These are phyloP conservation scores for Odocoileus hemionus DNA, from an alignment of 2,113 vertebrate species.

Conservation along the genomic window DNA sequence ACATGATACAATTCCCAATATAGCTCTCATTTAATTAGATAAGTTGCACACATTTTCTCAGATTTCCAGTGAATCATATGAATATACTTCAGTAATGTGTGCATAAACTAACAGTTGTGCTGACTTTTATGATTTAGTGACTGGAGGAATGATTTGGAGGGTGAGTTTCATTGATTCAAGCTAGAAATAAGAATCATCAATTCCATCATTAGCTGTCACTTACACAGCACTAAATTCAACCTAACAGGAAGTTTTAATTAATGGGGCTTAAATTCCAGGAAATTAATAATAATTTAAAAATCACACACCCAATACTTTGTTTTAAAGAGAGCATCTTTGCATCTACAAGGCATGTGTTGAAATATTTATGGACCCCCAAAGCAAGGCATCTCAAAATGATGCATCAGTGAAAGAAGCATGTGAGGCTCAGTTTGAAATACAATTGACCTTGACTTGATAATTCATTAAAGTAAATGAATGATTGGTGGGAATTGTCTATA, in stretches of 20 bases:
- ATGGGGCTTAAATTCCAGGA: background rate
- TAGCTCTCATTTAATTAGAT: background rate
- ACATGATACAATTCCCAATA: no score
- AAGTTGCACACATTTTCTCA: background rate
- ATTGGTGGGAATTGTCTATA: background rate
- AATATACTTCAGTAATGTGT: rapidly evolving
- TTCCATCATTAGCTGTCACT: background rate
- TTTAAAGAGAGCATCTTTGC: background rate
- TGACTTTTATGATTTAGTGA: background rate
- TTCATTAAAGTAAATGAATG: background rate
- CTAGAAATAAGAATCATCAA: background rate
- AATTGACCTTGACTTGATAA: background rate
- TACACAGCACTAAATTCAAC: background rate
- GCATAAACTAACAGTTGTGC: background rate
- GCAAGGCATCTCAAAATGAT: background rate
- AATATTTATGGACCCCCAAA: background rate
- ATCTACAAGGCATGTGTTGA: background rate
- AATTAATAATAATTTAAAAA: background rate
- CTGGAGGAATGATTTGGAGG: background rate
- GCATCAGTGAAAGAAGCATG: background rate
- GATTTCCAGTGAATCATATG: background rate
- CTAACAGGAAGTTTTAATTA: background rate
- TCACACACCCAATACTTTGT: background rate
- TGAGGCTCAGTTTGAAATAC: background rate
- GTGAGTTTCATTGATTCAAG: background rate